Conservation (phyloP, 1,140 invertebrate genomes). For the Grapholita molesta region DNA sequence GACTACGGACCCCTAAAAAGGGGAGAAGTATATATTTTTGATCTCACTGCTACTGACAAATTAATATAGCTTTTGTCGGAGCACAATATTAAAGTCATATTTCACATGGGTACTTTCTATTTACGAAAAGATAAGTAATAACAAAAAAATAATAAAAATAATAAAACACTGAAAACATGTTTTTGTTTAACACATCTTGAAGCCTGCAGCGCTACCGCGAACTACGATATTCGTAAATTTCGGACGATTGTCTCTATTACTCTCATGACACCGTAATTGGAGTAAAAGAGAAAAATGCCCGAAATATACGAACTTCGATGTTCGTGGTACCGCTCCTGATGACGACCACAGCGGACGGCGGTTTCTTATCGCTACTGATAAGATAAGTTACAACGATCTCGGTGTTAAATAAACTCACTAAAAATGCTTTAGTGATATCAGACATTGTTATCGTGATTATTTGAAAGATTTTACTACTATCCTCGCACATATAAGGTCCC, state of each 20-base stretch:
- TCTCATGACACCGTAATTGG: no score
- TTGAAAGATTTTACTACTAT: not conserved
- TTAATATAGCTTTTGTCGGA: not conserved
- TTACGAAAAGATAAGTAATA: no score
- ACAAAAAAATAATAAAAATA: no score
- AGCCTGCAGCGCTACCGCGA: no score
- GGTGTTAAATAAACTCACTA: conserved; percentile 1
- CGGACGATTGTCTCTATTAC: no score
- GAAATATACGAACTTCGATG: no score
- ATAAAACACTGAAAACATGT: not conserved
- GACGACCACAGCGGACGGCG: not conserved
- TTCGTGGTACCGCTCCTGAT: no score
- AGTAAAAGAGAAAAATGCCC: no score
- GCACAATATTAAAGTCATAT: not conserved
- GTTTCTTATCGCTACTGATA: not conserved
- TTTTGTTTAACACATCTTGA: not conserved
- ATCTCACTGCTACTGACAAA: no score
- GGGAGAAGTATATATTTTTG: no score
- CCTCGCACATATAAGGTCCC: not conserved
- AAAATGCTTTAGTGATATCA: not conserved
- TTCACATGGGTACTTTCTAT: not conserved
- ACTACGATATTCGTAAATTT: no score
- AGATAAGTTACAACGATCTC: not conserved
- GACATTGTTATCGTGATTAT: not conserved
- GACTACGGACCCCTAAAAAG: no score